Conservation (phyloP, 2,888 invertebrate genomes). For the Empis stercorea region DNA sequence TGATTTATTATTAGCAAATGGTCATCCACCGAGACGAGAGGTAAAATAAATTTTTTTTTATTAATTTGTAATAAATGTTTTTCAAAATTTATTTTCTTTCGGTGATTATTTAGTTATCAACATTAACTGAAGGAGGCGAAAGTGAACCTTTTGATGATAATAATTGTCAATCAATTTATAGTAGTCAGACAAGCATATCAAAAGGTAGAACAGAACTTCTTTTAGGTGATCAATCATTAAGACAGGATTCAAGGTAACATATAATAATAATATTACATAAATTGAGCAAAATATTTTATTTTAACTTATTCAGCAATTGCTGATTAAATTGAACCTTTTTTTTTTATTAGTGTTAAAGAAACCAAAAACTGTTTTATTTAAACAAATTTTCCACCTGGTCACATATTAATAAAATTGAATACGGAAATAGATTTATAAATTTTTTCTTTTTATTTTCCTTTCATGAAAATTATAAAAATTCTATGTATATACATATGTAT, state of each 20-base stretch:
- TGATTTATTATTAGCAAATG: slow-evolving; percentile 34
- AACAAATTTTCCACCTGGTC: too few species aligned
- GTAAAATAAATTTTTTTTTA: slow-evolving; percentile 18
- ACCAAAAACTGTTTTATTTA: too few species aligned
- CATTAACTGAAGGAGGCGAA: slow-evolving; percentile 26
- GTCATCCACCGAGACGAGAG: slow-evolving; percentile 36
- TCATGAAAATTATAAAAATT: too few species aligned
- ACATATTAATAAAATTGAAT: too few species aligned
- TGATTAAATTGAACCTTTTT: too few species aligned
- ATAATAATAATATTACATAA: background rate
- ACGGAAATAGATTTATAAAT: too few species aligned
- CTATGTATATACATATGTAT: too few species aligned
- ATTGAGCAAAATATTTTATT: too few species aligned
- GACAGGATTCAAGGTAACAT: slow-evolving; percentile 32
- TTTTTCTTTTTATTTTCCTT: too few species aligned
- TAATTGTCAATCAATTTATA: slow-evolving; percentile 15
- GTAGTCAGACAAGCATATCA: slow-evolving; percentile 37
- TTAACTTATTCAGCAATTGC: too few species aligned
- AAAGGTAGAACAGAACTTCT: slow-evolving; percentile 37
- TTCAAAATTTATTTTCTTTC: background rate
- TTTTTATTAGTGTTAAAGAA: too few species aligned
- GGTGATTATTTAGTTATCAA: slow-evolving; percentile 27
- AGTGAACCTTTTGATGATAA: slow-evolving; percentile 15
- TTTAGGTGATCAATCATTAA: slow-evolving; percentile 33
- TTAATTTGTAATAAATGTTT: background rate